These are phyloP conservation scores for Meloe dianella DNA, from an alignment of 2,888 invertebrate species.

Conservation along the genomic window DNA sequence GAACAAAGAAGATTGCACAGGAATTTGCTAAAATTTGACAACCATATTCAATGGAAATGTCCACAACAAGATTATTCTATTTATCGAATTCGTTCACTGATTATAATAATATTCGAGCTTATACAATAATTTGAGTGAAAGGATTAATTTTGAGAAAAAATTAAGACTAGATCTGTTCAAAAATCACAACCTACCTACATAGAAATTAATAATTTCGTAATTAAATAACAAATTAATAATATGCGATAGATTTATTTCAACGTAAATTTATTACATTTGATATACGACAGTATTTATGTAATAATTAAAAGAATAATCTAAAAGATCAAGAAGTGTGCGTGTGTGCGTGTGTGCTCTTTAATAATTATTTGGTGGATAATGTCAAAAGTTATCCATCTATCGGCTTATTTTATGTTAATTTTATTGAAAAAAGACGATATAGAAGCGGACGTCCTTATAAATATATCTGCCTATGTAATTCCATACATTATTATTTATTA, in stretches of 20 bases:
- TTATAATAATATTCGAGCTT: too few species aligned
- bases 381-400: not conserved
- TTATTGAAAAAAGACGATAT: not conserved
- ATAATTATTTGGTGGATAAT: not conserved
- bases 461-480: too few species aligned
- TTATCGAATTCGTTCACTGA: too few species aligned
- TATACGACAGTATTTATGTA: too few species aligned
- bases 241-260: too few species aligned
- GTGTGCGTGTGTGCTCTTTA: not conserved
- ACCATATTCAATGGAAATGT: too few species aligned
- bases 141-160: not conserved
- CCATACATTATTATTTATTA: not conserved
- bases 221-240: too few species aligned
- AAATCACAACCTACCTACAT: not conserved
- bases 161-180: too few species aligned
- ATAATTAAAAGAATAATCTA: not conserved
- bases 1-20: too few species aligned
- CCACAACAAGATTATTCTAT: too few species aligned
- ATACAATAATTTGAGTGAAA: not conserved
- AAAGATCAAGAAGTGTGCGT: not conserved
- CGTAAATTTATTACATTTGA: too few species aligned
- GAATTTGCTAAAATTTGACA: too few species aligned
- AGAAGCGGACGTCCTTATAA: not conserved
- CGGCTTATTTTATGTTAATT: slow-evolving; percentile 2
- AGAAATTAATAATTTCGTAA: not conserved